A percentile compares a stretch with the other conserved stretches of the same genome.
phyloP scores from a whole-genome alignment of 2,113 vertebrate species.

The Piprites chloris region DNA sequence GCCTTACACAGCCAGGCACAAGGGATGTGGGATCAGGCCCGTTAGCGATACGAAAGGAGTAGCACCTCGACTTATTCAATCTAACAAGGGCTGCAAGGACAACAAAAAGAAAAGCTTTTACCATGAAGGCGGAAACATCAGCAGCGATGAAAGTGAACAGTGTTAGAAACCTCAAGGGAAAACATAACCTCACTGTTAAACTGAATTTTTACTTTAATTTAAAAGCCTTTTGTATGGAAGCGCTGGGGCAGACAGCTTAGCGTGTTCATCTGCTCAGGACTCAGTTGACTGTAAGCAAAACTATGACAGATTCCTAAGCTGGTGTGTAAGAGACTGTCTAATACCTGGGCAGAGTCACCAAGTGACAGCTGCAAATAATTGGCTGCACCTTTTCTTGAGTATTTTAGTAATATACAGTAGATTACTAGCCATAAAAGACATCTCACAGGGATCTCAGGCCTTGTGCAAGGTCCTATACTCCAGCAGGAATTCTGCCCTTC shows the following conservation, averaged over 20 bases:
- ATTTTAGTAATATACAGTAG: not conserved
- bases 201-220: conserved; percentile 58
- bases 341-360: not conserved
- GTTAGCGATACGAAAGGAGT: rapidly evolving
- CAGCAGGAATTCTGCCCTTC: not conserved
- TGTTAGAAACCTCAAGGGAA: conserved; percentile 58
- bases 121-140: not conserved
- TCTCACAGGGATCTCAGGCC: not conserved
- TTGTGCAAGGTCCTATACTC: not conserved
- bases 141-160: not conserved
- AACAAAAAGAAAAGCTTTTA: conserved; percentile 37
- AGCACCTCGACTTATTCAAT: not conserved
- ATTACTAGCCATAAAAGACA: not conserved
- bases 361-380: conserved; percentile 22
- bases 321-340: not conserved
- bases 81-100: not conserved
- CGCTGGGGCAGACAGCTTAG: not conserved
- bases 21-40: not conserved
- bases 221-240: conserved; percentile 21
- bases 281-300: conserved; percentile 39
- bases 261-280: not conserved
- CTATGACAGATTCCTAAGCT: not conserved
- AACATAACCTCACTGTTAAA: conserved; percentile 26
- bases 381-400: not conserved
- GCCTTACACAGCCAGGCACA: rapidly evolving